Base-by-base conservation (phyloP, 1,140 invertebrate species). In the Samia ricini region DNA sequence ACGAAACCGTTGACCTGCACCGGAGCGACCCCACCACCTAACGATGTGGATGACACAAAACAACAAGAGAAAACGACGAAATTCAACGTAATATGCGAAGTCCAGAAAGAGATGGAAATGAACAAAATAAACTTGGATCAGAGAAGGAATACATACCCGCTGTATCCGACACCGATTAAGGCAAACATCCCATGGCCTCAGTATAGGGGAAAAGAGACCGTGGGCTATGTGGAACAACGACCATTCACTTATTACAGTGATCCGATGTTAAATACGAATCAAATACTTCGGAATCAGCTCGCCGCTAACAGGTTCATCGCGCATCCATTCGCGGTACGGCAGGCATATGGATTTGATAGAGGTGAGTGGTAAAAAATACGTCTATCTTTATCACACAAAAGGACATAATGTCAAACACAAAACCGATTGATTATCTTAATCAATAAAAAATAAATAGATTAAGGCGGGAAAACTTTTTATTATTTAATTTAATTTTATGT, bases 121-220 rank as follows among this genome's bases (percentile, higher is more conserved):
- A 66, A 60, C 18, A 86, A 81, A 70, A 60, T 77, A 0, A 81
- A 76, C 58, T 24, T 85, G 15, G 85, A 88, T 57, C 75, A 82
- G 3, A 77, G 85, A 56, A 76, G 85, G 36, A 84, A 84, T 51
- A 84, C 83, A 1, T 86, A 76, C 29, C 86, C 85, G 0, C 22
- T 89, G 42, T 78, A 88, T 29, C 85, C 85, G 4, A 86, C 73
- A 18, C 72, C 86, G 3, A 58, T 89, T 22, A 89, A 89, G 63
- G 71, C 78, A 10, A 77, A 71, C 42, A 1, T 76, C 3, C 71
- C 74, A 0, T 85, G 78, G 82, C 70, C 76, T 19, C 54, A 67
- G 6, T 83, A 82, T 29, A 77, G 76, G 56, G 61, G 80, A 22
- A 85, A 87, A 33, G 64, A 74, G 33, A 18, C n/a, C 74, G 60